Conservation (phyloP, 2,797 vertebrate genomes). For the Apogon hyalosoma region DNA sequence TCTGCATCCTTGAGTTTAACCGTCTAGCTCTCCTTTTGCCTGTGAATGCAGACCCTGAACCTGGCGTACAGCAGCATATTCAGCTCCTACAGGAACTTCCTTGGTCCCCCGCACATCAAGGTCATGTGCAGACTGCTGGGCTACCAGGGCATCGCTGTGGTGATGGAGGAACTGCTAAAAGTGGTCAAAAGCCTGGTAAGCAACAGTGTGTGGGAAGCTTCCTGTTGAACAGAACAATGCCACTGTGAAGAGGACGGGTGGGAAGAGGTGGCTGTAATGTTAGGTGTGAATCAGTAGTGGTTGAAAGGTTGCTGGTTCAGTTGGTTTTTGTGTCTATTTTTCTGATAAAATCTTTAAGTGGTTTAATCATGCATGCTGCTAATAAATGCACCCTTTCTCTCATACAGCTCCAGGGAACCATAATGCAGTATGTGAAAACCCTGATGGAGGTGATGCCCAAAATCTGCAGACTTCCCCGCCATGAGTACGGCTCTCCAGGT, state of each 20-base stretch:
- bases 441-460: constrained; percentile 99
- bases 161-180: constrained; percentile 98
- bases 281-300: neutral
- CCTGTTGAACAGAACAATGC: neutral
- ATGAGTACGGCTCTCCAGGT: constrained; percentile 98
- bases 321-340: neutral
- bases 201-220: constrained; percentile 7
- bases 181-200: constrained; percentile 98
- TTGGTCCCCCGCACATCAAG: constrained; percentile 96
- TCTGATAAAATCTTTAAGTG: neutral
- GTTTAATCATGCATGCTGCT: neutral
- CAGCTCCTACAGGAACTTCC: constrained; percentile 93
- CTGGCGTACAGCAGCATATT: constrained; percentile 96
- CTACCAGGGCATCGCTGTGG: constrained; percentile 99
- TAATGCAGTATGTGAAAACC: constrained; percentile 98
- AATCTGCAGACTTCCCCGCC: constrained; percentile 96
- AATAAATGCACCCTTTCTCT: neutral
- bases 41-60: constrained; percentile 88
- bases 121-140: constrained; percentile 96
- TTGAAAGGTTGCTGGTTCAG: neutral
- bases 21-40: neutral
- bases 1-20: neutral
- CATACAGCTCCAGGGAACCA: constrained; percentile 94
- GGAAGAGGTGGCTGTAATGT: neutral
- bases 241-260: neutral